Evolutionary conservation across 2,888 invertebrate genomes (phyloP).

Genomic region (Ceratothoa steindachneri): DNA sequence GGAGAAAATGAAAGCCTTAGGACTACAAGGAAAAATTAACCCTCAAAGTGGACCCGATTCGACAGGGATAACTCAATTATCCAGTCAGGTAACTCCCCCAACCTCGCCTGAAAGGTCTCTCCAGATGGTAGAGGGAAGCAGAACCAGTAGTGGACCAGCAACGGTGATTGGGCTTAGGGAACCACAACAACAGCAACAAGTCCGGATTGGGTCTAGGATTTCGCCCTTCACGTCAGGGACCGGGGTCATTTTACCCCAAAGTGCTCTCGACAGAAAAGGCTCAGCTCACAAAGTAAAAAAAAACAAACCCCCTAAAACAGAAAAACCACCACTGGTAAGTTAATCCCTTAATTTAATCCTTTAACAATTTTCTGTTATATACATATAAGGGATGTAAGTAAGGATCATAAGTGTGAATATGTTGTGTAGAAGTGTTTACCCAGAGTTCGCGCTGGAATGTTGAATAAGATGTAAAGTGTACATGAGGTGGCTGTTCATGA

Average conservation of each 20-base stretch:
- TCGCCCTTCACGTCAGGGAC: conserved; percentile 12
- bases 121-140: not conserved
- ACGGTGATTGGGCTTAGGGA: not conserved
- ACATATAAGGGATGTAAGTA: too few relatives aligned
- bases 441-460: too few relatives aligned
- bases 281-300: conserved; percentile 51
- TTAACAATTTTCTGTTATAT: too few relatives aligned
- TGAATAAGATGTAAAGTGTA: too few relatives aligned
- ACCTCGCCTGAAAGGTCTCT: not conserved
- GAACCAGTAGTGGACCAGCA: not conserved
- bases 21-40: conserved; percentile 2
- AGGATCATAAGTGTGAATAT: too few relatives aligned
- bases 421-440: too few relatives aligned
- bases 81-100: not conserved
- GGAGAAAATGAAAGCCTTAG: conserved; percentile 67
- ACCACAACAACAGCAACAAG: too few relatives aligned
- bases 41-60: too few relatives aligned
- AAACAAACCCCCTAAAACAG: conserved; percentile 50
- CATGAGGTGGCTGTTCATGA: too few relatives aligned
- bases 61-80: too few relatives aligned
- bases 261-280: conserved; percentile 52
- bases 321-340: conserved; percentile 39
- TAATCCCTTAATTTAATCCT: not conserved
- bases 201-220: not conserved
- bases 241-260: not conserved